These are phyloP conservation scores for Micrastur ruficollis DNA, from an alignment of 2,797 vertebrate genomes.

Conservation along the genomic window DNA sequence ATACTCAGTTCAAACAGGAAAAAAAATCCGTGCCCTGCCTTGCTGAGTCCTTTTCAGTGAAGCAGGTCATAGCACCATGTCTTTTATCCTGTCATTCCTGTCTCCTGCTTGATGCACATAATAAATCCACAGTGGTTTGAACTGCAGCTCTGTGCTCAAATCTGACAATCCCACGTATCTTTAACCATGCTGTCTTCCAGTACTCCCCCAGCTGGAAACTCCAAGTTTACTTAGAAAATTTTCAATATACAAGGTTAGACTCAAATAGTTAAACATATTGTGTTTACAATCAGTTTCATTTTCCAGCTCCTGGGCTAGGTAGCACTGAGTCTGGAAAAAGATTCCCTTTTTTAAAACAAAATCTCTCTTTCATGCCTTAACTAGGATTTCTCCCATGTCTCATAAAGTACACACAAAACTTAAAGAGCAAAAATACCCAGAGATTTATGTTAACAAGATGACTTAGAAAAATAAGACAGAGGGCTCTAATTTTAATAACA, in stretches of 20 bases:
- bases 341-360: neutral
- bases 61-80: constrained; percentile 35
- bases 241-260: neutral
- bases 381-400: neutral
- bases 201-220: neutral
- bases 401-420: neutral
- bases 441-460: neutral
- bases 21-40: constrained; percentile 30
- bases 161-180: neutral
- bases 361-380: neutral
- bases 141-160: neutral
- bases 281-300: neutral
- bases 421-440: neutral
- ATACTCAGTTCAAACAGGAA: neutral
- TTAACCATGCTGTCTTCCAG: neutral
- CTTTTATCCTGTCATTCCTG: constrained; percentile 43
- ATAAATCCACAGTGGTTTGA: constrained; percentile 32
- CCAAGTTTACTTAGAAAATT: neutral
- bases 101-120: constrained; percentile 24
- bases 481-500: neutral
- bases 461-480: neutral
- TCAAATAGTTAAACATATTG: neutral
- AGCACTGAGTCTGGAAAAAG: neutral
- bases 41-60: neutral
- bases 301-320: neutral